Evolutionary conservation across 2,888 invertebrate genomes (phyloP), one percentile per base, ranked within the genome.

Genomic region (Heliconius aoede): DNA sequence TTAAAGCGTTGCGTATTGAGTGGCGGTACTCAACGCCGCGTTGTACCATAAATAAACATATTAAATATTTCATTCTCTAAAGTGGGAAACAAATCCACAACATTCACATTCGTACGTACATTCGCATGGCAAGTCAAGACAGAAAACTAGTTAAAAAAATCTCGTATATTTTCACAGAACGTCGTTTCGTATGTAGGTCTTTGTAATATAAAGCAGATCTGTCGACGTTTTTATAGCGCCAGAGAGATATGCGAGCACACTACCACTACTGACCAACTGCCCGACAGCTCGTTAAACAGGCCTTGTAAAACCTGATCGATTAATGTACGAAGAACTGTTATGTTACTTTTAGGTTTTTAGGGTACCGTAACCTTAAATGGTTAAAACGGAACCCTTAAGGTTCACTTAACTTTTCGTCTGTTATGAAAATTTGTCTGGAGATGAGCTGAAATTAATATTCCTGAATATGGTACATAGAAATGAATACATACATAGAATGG

Each of bases 231-330:
- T 84, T 83, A 86, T 83, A 75, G 79, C 75, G 72, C 68, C 73
- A 76, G 73, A 78, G 78, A 78, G 78, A 82, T 79, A 67, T 77
- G 81, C 80, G 74, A 80, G 77, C 69, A 73, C 73, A 81, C 80
- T 86, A 86, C 83, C 73, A 81, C 80, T 86, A 86, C 83, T 87
- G 86, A 85, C 87, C 86, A 85, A 87, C 83, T 87, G 83, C 86
- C 86, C 86, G 85, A 81, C 77, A 78, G 80, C 3, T 58, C 81
- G 81, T 60, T 68, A 58, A 69, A 77, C 72, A 60, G 60, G 71
- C 71, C 73, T 71, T 81, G 74, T 68, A 79, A 83, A 85, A 84
- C 82, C 79, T 77, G 84, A 81, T 81, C 46, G 75, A 55, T 26
- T 76, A 73, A 72, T 24, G 36, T 60, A 26, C 60, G 24, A 36